These are phyloP conservation scores for Lycophotia porphyrea DNA, from an alignment of 2,888 invertebrate species.

Conservation along the genomic window DNA sequence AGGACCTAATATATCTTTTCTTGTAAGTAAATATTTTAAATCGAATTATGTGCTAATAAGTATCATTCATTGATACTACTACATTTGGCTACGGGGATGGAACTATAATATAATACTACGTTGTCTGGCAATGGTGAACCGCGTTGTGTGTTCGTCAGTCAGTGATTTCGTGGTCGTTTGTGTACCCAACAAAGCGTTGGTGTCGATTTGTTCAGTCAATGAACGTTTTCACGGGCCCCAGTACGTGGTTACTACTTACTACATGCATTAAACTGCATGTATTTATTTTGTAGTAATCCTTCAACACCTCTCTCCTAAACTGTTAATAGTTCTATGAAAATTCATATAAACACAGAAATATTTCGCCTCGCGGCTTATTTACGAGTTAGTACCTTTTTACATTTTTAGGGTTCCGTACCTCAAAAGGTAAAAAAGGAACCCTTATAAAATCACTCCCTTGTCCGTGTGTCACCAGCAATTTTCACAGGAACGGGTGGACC, in stretches of 20 bases:
- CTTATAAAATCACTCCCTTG: no score
- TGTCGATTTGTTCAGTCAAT: constrained; percentile 54
- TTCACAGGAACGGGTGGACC: no score
- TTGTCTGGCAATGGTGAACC: constrained; percentile 46
- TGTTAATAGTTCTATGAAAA: constrained; percentile 6
- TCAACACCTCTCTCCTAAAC: constrained; percentile 7
- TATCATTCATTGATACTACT: constrained; percentile 18
- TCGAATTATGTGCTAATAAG: constrained; percentile 4
- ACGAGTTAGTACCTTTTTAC: constrained; percentile 24
- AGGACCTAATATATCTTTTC: constrained; percentile 6
- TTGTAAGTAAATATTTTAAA: constrained; percentile 1
- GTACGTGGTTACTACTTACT: constrained; percentile 36
- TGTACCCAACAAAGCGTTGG: constrained; percentile 52
- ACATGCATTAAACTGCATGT: constrained; percentile 4
- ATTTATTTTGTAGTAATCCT: constrained; percentile 16
- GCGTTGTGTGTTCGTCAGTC: constrained; percentile 44
- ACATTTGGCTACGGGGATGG: constrained; percentile 17
- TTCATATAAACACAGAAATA: constrained; percentile 22
- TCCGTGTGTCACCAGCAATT: no score
- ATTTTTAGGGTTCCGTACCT: no score
- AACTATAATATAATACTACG: constrained; percentile 28
- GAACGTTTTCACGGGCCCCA: constrained; percentile 34
- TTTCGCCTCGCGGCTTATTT: constrained; percentile 24
- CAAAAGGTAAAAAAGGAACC: no score
- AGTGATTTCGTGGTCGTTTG: constrained; percentile 51